phyloP scores from a whole-genome alignment of 2,888 invertebrate genomes.

The Marronus borbonicus region DNA sequence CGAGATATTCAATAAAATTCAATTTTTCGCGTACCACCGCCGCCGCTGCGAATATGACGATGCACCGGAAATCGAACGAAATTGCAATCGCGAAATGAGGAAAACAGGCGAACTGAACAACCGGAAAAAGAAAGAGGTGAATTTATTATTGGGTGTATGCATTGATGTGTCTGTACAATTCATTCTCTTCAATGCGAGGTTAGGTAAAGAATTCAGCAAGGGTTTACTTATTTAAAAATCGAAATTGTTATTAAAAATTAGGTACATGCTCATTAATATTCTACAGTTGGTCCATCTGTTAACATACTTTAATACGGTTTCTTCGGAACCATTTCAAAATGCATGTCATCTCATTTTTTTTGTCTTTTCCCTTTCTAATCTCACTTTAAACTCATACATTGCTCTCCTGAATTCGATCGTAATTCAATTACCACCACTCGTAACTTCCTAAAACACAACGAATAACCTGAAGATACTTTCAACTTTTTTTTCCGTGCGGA shows the following conservation, averaged over 20 bases:
- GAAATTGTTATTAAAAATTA: not conserved
- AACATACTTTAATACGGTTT: too few species aligned
- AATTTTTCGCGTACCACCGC: constrained; percentile 15
- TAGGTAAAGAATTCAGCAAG: too few species aligned
- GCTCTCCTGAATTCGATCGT: not conserved
- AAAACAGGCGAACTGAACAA: not conserved
- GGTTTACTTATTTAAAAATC: too few species aligned
- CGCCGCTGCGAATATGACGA: not conserved
- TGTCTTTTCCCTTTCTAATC: not conserved
- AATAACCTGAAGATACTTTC: not conserved
- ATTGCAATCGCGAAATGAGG: constrained; percentile 13
- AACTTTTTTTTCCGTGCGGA: not conserved
- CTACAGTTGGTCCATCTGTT: too few species aligned
- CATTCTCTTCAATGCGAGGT: too few species aligned
- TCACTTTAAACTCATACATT: not conserved
- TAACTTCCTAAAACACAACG: not conserved
- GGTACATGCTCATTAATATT: not conserved
- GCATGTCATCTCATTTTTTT: not conserved
- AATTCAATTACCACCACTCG: not conserved
- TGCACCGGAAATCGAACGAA: constrained; percentile 20
- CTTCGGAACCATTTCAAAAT: too few species aligned
- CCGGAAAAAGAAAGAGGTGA: too few species aligned
- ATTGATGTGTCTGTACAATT: too few species aligned
- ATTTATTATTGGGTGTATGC: too few species aligned
- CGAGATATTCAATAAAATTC: constrained; percentile 22